Evolutionary conservation across 2,797 vertebrate genomes (phyloP).

Genomic region (Loris lydekkerianus): DNA sequence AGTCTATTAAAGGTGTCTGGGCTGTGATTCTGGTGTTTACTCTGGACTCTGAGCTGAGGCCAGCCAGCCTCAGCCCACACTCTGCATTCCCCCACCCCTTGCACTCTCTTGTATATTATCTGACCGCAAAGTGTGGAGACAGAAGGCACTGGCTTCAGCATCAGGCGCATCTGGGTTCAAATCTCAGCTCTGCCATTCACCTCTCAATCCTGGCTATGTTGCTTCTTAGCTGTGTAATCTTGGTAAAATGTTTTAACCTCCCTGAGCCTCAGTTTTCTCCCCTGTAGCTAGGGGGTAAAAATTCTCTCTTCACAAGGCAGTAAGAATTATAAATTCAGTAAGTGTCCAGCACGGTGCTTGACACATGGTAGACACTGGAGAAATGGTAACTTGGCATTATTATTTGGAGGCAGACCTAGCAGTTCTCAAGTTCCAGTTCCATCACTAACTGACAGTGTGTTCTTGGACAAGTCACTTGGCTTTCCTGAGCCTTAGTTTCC

Average conservation of each 20-base stretch:
- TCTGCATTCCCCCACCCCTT: fast-evolving
- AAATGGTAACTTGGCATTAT: not conserved
- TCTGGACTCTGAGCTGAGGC: not conserved
- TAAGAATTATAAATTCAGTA: not conserved
- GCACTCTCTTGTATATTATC: not conserved
- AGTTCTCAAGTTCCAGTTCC: not conserved
- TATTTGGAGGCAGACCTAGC: not conserved
- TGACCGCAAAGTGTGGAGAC: not conserved
- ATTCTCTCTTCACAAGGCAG: not conserved
- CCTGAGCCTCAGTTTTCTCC: not conserved
- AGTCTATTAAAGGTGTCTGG: not conserved
- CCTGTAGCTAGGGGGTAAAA: not conserved
- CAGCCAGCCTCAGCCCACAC: not conserved
- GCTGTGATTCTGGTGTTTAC: not conserved
- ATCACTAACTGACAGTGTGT: not conserved
- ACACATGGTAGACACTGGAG: not conserved
- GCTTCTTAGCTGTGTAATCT: not conserved
- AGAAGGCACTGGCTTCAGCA: not conserved
- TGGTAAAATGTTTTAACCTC: not conserved
- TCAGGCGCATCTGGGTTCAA: not conserved
- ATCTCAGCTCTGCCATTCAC: not conserved
- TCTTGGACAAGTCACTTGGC: not conserved
- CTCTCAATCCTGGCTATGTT: not conserved
- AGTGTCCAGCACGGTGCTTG: not conserved
- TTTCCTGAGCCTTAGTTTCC: not conserved